A percentile compares a stretch with the other conserved stretches of the same genome.
phyloP scores from a whole-genome alignment of 2,888 invertebrate species.

The Chrysolina haemoptera region DNA sequence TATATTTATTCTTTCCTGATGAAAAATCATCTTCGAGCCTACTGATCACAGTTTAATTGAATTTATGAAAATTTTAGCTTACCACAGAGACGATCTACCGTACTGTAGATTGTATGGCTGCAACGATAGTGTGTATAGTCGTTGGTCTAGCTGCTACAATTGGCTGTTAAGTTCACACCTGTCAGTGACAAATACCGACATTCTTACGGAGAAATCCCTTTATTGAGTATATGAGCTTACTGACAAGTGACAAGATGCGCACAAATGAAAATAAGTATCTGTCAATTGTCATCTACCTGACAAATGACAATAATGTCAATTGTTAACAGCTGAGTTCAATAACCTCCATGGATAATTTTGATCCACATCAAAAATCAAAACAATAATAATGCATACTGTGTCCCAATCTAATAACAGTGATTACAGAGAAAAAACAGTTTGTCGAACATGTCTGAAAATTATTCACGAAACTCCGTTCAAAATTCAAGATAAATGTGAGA shows the following conservation, averaged over 20 bases:
- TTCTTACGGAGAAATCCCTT: neutral
- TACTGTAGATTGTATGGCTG: too few species aligned
- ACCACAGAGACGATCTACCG: too few species aligned
- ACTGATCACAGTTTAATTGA: too few species aligned
- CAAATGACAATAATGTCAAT: slow-evolving; percentile 16
- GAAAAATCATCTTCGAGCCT: too few species aligned
- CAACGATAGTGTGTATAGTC: too few species aligned
- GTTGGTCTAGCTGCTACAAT: too few species aligned
- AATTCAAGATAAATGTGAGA: slow-evolving; percentile 30
- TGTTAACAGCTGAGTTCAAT: slow-evolving; percentile 16
- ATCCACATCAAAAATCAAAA: slow-evolving; percentile 23
- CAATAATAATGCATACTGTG: slow-evolving; percentile 32
- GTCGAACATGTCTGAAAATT: slow-evolving; percentile 44
- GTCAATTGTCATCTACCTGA: slow-evolving; percentile 28
- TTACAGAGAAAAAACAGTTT: slow-evolving; percentile 30
- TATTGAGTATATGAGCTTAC: neutral
- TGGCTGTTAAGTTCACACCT: neutral
- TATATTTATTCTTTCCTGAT: too few species aligned
- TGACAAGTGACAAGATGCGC: neutral
- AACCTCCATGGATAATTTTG: slow-evolving; percentile 23
- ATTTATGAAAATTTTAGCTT: too few species aligned
- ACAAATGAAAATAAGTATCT: neutral
- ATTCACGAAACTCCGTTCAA: slow-evolving; percentile 26
- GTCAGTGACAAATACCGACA: neutral
- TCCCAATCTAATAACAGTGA: slow-evolving; percentile 28